Percentiles rank a stretch among this genome's conserved stretches.
Conservation (phyloP, 2,797 vertebrate species). For the Pipistrellus pipistrellus region DNA sequence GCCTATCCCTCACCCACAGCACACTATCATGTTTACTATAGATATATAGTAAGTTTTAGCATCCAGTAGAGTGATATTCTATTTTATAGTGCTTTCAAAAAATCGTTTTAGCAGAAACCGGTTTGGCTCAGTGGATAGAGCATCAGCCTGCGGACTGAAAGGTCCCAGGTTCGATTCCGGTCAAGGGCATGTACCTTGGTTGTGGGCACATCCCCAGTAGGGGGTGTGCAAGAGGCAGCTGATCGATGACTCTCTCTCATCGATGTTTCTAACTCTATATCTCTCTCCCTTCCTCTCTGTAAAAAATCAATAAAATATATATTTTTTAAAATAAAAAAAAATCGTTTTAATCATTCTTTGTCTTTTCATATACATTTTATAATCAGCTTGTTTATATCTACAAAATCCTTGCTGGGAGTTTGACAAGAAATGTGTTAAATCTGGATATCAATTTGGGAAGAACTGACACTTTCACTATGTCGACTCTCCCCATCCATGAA, state of each 20-base stretch:
- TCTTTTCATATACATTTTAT: background rate
- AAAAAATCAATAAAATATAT: no score
- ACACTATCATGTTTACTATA: background rate
- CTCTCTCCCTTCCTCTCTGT: no score
- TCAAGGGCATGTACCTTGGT: no score
- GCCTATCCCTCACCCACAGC: background rate
- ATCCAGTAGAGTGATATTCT: background rate
- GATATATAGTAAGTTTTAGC: background rate
- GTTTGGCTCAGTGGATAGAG: no score
- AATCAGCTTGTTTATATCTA: background rate
- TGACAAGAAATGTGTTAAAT: background rate
- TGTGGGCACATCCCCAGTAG: no score
- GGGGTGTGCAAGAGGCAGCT: no score
- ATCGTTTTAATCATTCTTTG: background rate
- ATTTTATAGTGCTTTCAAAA: background rate
- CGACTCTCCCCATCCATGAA: background rate
- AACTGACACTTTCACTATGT: background rate
- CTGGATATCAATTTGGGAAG: background rate
- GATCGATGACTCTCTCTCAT: no score
- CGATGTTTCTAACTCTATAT: no score
- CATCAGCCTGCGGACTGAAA: no score
- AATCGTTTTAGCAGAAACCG: background rate
- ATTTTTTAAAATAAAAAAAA: background rate
- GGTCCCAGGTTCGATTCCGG: no score
- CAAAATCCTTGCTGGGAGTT: background rate